phyloP scores from a whole-genome alignment of 1,140 invertebrate genomes.

The Nasonia vitripennis region DNA sequence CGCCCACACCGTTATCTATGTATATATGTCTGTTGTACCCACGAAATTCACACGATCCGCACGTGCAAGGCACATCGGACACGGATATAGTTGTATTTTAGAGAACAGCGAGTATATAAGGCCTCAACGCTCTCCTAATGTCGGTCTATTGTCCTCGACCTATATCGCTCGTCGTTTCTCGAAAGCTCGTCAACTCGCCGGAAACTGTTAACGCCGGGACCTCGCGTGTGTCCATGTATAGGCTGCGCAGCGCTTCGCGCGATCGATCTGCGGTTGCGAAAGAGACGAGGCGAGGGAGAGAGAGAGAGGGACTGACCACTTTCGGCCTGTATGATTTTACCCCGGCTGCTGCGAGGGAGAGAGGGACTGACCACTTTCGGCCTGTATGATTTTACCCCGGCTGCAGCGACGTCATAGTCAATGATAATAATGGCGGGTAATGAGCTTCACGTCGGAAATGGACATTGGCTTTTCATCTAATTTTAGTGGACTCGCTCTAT shows the following conservation, averaged over 20 bases:
- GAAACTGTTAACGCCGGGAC: slow-evolving; percentile 63
- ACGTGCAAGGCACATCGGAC: background rate
- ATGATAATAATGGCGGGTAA: slow-evolving; percentile 38
- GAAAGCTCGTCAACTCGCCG: slow-evolving; percentile 67
- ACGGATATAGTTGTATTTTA: too few species aligned
- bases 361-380: slow-evolving; percentile 30
- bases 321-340: slow-evolving; percentile 34
- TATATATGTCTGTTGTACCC: background rate
- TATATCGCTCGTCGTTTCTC: slow-evolving; percentile 48
- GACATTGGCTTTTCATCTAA: slow-evolving; percentile 29
- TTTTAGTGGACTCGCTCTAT: background rate
- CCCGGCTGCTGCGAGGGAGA: background rate
- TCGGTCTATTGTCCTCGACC: slow-evolving; percentile 60
- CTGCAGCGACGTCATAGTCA: background rate
- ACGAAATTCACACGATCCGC: background rate
- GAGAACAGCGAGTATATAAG: too few species aligned
- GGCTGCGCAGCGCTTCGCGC: background rate
- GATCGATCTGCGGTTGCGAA: slow-evolving; percentile 45
- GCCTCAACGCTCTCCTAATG: slow-evolving; percentile 56
- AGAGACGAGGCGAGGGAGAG: background rate
- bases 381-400: slow-evolving; percentile 21
- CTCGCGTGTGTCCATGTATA: too few species aligned
- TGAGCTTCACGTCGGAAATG: slow-evolving; percentile 15
- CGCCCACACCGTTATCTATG: too few species aligned
- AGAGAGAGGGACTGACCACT: slow-evolving; percentile 14